Conservation (phyloP, 1,140 invertebrate species). For the Danaus plexippus region DNA sequence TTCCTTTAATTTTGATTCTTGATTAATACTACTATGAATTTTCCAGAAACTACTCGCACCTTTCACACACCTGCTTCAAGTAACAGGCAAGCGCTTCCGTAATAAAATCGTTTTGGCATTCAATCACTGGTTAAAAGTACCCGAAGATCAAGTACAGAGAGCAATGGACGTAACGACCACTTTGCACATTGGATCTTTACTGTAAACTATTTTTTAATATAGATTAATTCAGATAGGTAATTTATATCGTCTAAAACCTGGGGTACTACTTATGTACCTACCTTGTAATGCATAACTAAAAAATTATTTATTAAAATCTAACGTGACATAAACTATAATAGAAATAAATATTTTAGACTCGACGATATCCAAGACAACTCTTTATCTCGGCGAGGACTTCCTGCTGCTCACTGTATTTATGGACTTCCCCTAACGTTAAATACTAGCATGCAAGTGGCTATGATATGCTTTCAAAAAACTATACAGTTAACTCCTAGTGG, state of each 20-base stretch:
- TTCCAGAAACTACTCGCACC: neutral
- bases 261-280: too few species aligned
- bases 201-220: conserved; percentile 8
- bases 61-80: neutral
- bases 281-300: neutral
- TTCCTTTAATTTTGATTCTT: too few species aligned
- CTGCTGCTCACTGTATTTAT: conserved; percentile 13
- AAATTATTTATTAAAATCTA: neutral
- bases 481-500: too few species aligned
- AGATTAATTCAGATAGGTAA: too few species aligned
- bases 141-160: conserved; percentile 5
- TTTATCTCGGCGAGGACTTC: conserved; percentile 5
- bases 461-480: too few species aligned
- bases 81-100: neutral
- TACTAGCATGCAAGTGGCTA: neutral
- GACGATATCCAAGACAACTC: conserved; percentile 20
- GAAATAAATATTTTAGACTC: conserved; percentile 6
- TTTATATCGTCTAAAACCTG: too few species aligned
- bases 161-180: conserved; percentile 1
- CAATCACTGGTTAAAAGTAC: conserved; percentile 15
- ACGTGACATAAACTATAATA: neutral
- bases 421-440: conserved; percentile 13
- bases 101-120: conserved; percentile 10
- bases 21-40: too few species aligned
- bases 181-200: conserved; percentile 3